Evolutionary conservation across 2,113 vertebrate genomes (phyloP).

Genomic region (Lepus timidus): DNA sequence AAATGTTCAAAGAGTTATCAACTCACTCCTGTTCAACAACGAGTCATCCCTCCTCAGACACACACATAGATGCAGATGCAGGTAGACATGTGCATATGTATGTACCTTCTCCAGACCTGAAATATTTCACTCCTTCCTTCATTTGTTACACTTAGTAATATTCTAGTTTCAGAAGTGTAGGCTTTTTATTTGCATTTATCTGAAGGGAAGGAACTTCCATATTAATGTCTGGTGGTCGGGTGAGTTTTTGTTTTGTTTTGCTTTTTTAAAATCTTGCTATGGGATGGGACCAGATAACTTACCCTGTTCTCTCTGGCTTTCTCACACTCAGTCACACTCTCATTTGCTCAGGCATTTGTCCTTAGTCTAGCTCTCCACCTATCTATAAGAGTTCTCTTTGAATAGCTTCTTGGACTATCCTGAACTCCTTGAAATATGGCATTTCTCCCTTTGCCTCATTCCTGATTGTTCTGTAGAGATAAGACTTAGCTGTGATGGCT

Average conservation of each 20-base stretch:
- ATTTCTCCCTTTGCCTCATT: not conserved
- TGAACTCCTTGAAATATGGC: not conserved
- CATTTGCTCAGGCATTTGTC: not conserved
- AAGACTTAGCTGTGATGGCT: slow-evolving; percentile 27
- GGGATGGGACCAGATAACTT: not conserved
- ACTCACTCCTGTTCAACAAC: not conserved
- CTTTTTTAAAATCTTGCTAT: not conserved
- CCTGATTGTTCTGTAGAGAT: not conserved
- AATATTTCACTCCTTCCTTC: not conserved
- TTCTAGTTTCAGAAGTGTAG: not conserved
- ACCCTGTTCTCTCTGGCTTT: not conserved
- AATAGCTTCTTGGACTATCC: not conserved
- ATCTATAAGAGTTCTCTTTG: not conserved
- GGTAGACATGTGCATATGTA: not conserved
- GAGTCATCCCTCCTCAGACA: not conserved
- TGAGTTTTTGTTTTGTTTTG: no score
- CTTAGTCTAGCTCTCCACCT: not conserved
- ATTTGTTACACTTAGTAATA: not conserved
- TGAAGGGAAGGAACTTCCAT: not conserved
- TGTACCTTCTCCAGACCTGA: not conserved
- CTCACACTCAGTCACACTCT: not conserved
- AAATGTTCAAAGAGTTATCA: not conserved
- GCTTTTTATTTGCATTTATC: not conserved
- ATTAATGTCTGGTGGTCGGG: not conserved
- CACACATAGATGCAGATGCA: not conserved